Evolutionary conservation across 2,113 vertebrate genomes (phyloP), one percentile per base, ranked within the genome.

Genomic region (Oreamnos americanus): DNA sequence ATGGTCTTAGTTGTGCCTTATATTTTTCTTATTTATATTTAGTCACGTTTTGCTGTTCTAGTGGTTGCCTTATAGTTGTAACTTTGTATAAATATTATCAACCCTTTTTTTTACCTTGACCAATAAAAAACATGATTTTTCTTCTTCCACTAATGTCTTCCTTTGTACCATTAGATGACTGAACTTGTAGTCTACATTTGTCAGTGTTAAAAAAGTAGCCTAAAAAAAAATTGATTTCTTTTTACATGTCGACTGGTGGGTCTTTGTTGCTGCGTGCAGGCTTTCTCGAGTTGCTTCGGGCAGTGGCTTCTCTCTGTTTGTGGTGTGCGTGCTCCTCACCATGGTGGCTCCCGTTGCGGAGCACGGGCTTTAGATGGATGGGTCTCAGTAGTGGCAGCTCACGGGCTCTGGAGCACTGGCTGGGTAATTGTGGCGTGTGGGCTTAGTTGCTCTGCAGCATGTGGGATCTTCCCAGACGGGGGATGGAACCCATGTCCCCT

Each of bases 181-280:
- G 19, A 25, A 13, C 19, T 85, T 85, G 39, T 74, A 39, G 26
- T 19, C 49, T 67, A 13, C 5, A 8, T 55, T 76, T 43, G 21
- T 81, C 74, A 86, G 28, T 30, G 23, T 17, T 16, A 58, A 85
- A 78, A 33, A 84, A 60, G 26, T 9, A 39, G 33, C 26, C 71
- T 74, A 26, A 26, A 43, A 39, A 43, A 13, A 43, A 3, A 25
- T 26, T 43, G 36, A 15, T 76, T 43, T 43, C 1, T 43, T 0
- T 43, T 7, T 76, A 4, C 2, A 0, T 76, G 23, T 76, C 26
- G 11, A 43, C 3, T 2, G 12, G 36, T 14, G 23, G 71, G 36
- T 76, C 71, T 43, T 76, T 3, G 1, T 26, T 14, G 71, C 21
- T 71, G 67, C 0, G 0, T 23, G n/a, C 10, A 14, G 71, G 21